Conservation (phyloP, 2,888 invertebrate species). For the Sesamia inferens region DNA sequence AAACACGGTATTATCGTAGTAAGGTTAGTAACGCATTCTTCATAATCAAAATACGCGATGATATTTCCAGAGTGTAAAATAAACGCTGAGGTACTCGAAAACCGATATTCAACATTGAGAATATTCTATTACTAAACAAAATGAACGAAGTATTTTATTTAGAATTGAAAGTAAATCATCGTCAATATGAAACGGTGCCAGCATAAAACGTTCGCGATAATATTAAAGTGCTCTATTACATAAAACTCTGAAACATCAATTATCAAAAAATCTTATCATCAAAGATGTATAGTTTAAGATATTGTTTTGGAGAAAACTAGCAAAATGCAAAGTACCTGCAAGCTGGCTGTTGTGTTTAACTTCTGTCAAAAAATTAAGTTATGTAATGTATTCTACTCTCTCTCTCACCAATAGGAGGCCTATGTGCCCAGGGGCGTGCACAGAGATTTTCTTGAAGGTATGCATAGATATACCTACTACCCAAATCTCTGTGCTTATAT, state of each 20-base stretch:
- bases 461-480: no score
- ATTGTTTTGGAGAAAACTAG: conserved; percentile 10
- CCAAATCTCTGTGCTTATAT: no score
- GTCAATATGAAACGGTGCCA: conserved; percentile 50
- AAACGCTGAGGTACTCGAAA: conserved; percentile 1
- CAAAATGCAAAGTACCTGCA: not conserved
- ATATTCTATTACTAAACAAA: conserved; percentile 31
- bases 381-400: no score
- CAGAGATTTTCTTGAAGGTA: no score
- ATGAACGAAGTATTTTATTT: conserved; percentile 39
- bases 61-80: not conserved
- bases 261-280: conserved; percentile 39
- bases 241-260: conserved; percentile 42
- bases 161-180: conserved; percentile 50
- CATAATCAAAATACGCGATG: not conserved
- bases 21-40: not conserved
- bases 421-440: no score
- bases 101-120: conserved; percentile 9
- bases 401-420: no score
- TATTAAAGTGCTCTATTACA: conserved; percentile 51
- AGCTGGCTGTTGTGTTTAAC: no score
- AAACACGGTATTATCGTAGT: no score
- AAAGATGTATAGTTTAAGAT: conserved; percentile 14
- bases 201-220: conserved; percentile 35
- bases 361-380: no score